Base-by-base conservation (phyloP, 1,140 invertebrate genomes). In the Drosophila virilis region DNA sequence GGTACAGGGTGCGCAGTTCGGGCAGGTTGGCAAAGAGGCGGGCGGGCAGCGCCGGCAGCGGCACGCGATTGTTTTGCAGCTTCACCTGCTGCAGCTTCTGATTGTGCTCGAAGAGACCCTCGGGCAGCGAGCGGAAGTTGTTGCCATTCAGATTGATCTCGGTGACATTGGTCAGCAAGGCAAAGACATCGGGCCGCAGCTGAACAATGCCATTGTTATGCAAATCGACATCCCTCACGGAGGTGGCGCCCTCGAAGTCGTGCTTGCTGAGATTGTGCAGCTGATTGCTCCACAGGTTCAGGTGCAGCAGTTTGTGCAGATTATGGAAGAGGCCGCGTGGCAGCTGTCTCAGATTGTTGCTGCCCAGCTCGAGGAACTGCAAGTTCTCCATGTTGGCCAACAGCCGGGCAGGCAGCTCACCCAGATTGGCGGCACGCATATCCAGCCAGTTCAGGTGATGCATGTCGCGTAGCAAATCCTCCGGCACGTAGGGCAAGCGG, bases 201-300 rank as follows among this genome's bases (percentile, higher is more conserved):
- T 93, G 92, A 28, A 93, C 93, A 58, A 96, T 92, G n/a, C 93
- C 92, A 82, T 96, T 96, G 7, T 91, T 92, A 74, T 93, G 94
- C 15, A 96, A 73, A 89, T 95, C 95, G 59, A 96, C 92, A 77
- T 93, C 93, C 77, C 93, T 91, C 9, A 96, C 86, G 6, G 94
- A 93, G 17, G 93, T 80, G 6, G 95, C 92, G 15, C 94, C 94
- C 35, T 93, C 92, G 66, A 96, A 96, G 52, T 94, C 92, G 43
- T 94, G 93, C 51, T 93, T 91, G 0, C 93, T 93, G 6, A 96
- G 92, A 82, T 94, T 93, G 10, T 92, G 93, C 52, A 96, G 91
- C 64, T 93, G 93, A 77, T 95, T 96, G 76, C 93, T 93, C 94
- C 95, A 95, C 33, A 96, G 80, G 66, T 95, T 95, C 38, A 95